Base-by-base conservation (phyloP, 2,113 vertebrate species). In the Channa argus region DNA sequence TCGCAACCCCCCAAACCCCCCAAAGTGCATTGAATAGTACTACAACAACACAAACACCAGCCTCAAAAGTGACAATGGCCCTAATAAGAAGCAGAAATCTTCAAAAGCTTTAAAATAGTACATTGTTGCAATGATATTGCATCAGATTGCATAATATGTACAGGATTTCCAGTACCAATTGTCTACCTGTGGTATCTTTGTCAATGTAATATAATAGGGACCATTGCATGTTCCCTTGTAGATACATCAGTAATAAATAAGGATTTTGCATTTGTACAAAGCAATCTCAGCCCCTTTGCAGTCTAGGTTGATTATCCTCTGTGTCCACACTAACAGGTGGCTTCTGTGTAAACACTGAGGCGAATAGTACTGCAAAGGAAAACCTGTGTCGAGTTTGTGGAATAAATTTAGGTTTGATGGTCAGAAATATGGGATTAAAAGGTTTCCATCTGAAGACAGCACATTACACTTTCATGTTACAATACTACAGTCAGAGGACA, bases 121-220 rank as follows among this genome's bases (percentile, higher is more conserved):
- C 52, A 44, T 47, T 63, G 41, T 67, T 72, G 62, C 63, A 58
- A 50, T 54, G 52, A 37, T 68, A 45, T 79, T 68, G 63, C 55
- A 50, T 44, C 0, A 7, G 49, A 58, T 41, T 63, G 45, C 55
- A 54, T 70, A 69, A 60, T 41, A 51, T 50, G 24, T 43, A 24
- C 13, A 46, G 61, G 5, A 50, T 59, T 62, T 50, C 13, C 44
- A 69, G n/a, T 38, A 64, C 51, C 11, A 58, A 43, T 46, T 56
- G 55, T 11, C 15, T 43, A n/a, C 14, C 8, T 7, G 36, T 10
- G 1, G 14, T 52, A 36, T 54, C 39, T 71, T 47, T 44, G 38
- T 51, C 43, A 72, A 11, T 61, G 67, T 73, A 43, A 38, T 58
- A 38, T 39, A 14, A 41, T 12, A 9, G 14, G 24, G 13, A 15